Percentiles rank a stretch among this genome's conserved stretches.
phyloP scores from a whole-genome alignment of 1,140 invertebrate species.

The Yoshiicerus persimilis region DNA sequence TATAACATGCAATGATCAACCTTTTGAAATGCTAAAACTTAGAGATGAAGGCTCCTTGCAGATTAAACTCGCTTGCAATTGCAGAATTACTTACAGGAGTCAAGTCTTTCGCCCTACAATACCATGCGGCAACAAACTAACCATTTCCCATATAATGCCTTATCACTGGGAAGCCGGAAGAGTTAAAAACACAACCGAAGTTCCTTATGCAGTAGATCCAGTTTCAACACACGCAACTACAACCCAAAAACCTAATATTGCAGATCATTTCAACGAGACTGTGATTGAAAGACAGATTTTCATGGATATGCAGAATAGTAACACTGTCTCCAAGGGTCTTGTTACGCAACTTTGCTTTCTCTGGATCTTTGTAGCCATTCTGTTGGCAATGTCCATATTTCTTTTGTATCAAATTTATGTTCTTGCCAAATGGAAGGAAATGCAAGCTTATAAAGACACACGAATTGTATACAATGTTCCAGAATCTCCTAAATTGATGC shows the following conservation, averaged over 20 bases:
- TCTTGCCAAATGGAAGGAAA: slow-evolving; percentile 29
- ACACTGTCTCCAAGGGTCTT: neutral
- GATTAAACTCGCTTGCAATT: slow-evolving; percentile 32
- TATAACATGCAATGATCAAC: slow-evolving; percentile 16
- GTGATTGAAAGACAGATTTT: slow-evolving; percentile 24
- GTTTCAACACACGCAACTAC: neutral
- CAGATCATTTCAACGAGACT: slow-evolving; percentile 21
- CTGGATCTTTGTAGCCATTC: slow-evolving; percentile 22
- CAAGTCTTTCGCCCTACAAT: neutral
- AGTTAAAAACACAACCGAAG: neutral
- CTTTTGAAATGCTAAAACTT: slow-evolving; percentile 14
- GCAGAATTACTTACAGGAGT: slow-evolving; percentile 26
- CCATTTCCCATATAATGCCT: slow-evolving; percentile 4
- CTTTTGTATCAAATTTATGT: slow-evolving; percentile 20
- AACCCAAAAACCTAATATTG: neutral
- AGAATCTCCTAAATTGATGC: slow-evolving; percentile 22
- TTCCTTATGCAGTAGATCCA: neutral
- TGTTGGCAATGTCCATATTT: neutral
- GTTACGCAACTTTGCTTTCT: slow-evolving; percentile 15
- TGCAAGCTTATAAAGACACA: slow-evolving; percentile 33
- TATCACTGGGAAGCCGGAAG: slow-evolving; percentile 28
- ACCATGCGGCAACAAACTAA: slow-evolving; percentile 8
- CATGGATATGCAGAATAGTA: neutral
- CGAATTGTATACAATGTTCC: slow-evolving; percentile 32
- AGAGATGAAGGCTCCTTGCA: slow-evolving; percentile 9